Conservation (phyloP, 2,888 invertebrate genomes). For the Copidosoma aretas region DNA sequence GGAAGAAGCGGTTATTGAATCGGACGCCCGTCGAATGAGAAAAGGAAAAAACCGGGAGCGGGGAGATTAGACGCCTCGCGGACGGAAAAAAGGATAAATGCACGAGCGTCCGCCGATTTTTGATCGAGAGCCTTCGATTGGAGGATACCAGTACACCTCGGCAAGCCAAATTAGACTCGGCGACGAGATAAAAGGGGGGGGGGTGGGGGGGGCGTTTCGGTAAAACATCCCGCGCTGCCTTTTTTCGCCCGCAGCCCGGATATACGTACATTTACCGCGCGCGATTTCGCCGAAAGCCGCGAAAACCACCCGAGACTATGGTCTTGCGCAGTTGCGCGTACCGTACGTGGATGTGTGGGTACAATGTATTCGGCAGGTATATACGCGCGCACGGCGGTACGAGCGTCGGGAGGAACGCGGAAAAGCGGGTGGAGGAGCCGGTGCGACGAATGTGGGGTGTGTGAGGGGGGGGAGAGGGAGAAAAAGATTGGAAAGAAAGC, state of each 20-base stretch:
- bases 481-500: slow-evolving; percentile 16
- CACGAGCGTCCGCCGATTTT: background rate
- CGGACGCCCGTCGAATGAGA: background rate
- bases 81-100: background rate
- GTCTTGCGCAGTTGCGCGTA: slow-evolving; percentile 13
- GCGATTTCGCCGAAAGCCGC: slow-evolving; percentile 46
- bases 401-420: slow-evolving; percentile 13
- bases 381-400: background rate
- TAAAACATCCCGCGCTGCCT: background rate
- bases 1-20: slow-evolving; percentile 23
- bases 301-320: slow-evolving; percentile 9
- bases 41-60: background rate
- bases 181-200: no score
- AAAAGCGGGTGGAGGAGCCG: background rate
- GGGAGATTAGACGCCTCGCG: background rate
- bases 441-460: background rate
- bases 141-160: no score
- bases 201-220: no score
- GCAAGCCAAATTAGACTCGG: no score
- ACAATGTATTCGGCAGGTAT: no score
- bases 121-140: no score
- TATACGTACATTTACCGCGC: background rate
- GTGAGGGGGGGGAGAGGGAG: background rate
- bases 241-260: background rate
- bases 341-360: no score